These are phyloP conservation scores for Yponomeuta malinellus DNA, from an alignment of 2,888 invertebrate species.

Conservation along the genomic window DNA sequence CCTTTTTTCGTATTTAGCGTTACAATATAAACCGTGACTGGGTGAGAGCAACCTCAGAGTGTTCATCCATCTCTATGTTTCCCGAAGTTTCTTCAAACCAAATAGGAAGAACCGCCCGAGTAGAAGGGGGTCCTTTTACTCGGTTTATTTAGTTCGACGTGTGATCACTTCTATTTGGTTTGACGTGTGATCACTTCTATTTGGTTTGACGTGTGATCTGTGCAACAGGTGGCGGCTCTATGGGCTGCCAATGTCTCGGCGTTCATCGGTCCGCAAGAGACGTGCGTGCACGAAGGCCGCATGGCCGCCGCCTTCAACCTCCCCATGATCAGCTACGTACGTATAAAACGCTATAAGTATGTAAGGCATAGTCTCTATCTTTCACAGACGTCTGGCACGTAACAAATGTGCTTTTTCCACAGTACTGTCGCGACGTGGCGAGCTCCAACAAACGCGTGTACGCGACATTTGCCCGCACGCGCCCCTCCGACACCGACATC, in stretches of 20 bases:
- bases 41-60: not conserved
- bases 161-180: too few species aligned
- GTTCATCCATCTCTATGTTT: too few species aligned
- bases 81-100: too few species aligned
- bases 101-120: too few species aligned
- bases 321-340: slow-evolving; percentile 97
- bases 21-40: not conserved
- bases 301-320: slow-evolving; percentile 96
- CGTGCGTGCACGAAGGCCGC: slow-evolving; percentile 93
- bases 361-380: not conserved
- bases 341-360: slow-evolving; percentile 47
- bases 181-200: too few species aligned
- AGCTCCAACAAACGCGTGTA: slow-evolving; percentile 92
- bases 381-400: not conserved
- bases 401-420: slow-evolving; percentile 38
- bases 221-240: slow-evolving; percentile 82
- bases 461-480: slow-evolving; percentile 93
- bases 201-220: not conserved
- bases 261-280: slow-evolving; percentile 88
- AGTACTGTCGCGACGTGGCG: slow-evolving; percentile 94
- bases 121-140: not conserved
- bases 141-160: not conserved
- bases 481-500: slow-evolving; percentile 95
- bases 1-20: not conserved
- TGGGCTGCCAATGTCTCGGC: slow-evolving; percentile 90